Evolutionary conservation across 2,888 invertebrate species (phyloP).

Genomic region (Fragum whitleyi): DNA sequence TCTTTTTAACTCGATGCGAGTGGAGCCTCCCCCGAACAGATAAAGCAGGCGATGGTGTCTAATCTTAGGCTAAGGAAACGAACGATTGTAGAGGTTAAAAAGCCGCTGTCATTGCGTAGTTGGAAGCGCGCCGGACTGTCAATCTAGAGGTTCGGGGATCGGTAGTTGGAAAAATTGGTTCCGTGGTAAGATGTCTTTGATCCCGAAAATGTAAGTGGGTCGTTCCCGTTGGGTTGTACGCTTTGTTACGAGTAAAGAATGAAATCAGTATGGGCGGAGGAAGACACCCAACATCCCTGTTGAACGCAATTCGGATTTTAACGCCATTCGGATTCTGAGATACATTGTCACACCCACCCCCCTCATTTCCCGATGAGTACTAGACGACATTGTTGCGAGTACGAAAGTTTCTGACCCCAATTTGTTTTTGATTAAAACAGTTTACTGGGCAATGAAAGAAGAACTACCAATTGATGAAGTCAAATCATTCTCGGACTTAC

Average conservation of each 20-base stretch:
- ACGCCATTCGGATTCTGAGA: background rate
- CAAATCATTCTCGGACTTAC: slow-evolving; percentile 44
- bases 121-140: no score
- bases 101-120: no score
- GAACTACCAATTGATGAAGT: slow-evolving; percentile 46
- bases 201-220: background rate
- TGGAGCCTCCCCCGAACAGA: background rate
- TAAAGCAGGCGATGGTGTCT: background rate
- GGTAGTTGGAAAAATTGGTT: background rate
- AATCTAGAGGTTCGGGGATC: no score
- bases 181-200: background rate
- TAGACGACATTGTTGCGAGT: background rate
- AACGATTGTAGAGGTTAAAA: background rate
- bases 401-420: slow-evolving; percentile 4
- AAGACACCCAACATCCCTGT: background rate
- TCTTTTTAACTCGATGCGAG: background rate
- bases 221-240: background rate
- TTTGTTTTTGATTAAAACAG: slow-evolving; percentile 31
- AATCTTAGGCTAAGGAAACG: background rate
- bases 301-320: no score
- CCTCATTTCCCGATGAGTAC: background rate
- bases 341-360: background rate
- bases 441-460: slow-evolving; percentile 37
- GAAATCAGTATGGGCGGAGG: background rate
- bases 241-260: background rate